Conservation (phyloP, 2,797 vertebrate species). For the Tangara arthus region DNA sequence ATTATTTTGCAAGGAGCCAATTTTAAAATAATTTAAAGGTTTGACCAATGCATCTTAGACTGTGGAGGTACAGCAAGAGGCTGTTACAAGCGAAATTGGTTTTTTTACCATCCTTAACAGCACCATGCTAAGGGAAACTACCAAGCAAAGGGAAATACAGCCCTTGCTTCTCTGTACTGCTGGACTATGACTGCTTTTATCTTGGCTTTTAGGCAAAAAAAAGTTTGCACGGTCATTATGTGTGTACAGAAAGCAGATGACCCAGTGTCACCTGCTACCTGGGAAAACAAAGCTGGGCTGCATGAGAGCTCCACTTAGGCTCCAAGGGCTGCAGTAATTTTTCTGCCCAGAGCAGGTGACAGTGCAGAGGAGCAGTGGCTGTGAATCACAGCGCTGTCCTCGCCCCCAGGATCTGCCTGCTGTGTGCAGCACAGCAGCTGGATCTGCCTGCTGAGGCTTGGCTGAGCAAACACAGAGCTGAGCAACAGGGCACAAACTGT, state of each 20-base stretch:
- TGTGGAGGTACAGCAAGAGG: neutral
- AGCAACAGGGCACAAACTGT: neutral
- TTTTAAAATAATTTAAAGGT: neutral
- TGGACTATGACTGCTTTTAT: accelerated
- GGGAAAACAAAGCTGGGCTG: neutral
- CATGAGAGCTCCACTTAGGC: neutral
- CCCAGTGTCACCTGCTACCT: neutral
- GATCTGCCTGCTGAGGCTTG: neutral
- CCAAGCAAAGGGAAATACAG: neutral
- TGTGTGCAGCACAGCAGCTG: neutral
- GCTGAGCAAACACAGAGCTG: neutral
- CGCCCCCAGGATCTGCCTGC: neutral
- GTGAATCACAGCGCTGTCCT: neutral
- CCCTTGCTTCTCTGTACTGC: neutral
- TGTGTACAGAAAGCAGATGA: neutral
- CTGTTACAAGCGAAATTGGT: neutral
- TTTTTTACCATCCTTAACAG: neutral
- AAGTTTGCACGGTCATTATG: neutral
- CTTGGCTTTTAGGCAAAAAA: neutral
- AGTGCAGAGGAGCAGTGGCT: neutral
- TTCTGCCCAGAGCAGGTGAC: neutral
- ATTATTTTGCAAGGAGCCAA: neutral
- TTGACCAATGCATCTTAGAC: neutral
- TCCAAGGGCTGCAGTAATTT: neutral
- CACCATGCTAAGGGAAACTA: accelerated